Evolutionary conservation across 2,113 vertebrate genomes (phyloP), one percentile per base, ranked within the genome.

Genomic region (Ceyx cyanopectus): DNA sequence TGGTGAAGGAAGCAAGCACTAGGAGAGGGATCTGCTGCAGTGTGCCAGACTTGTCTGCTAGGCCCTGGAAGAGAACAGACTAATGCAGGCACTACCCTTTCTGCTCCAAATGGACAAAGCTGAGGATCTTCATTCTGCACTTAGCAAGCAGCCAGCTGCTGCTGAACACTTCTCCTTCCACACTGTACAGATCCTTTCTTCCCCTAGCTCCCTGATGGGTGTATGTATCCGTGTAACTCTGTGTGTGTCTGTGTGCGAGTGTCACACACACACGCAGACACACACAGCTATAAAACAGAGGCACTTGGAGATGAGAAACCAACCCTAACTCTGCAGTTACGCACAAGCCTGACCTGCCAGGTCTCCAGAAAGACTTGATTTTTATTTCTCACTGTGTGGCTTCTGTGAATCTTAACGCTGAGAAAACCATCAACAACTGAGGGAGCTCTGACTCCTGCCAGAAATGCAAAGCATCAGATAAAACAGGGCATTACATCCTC

Each of bases 61-160:
- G 94, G 48, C 61, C 41, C 90, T 72, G 61, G 75, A 85, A 95
- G 68, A 92, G 32, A 63, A 73, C 65, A 82, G 61, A 19, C 7
- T 20, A 58, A 92, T 1, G 3, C 78, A 96, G 92, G 92, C 69
- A 88, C 81, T 84, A 54, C 74, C 51, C 29, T 46, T 51, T 67
- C 56, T 65, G 83, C 87, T 78, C 70, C 8, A 56, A 93, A 87
- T 61, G 72, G 63, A 87, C 23, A 51, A 92, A 56, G 77, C 93
- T 97, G 94, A 94, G 91, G 67, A 81, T 91, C 90, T 92, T 96
- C 80, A 34, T 94, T 94, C 60, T 94, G 68, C 78, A 78, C 75
- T 96, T 92, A 90, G 91, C 87, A 86, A 87, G 89, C 87, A 84
- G 89, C 87, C 46, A 53, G 69, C 91, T 91, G 87, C 87, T 88